A percentile compares a stretch with the other conserved stretches of the same genome.
These are phyloP conservation scores for Mesitornis unicolor DNA, from an alignment of 2,113 vertebrate species.

Conservation along the genomic window DNA sequence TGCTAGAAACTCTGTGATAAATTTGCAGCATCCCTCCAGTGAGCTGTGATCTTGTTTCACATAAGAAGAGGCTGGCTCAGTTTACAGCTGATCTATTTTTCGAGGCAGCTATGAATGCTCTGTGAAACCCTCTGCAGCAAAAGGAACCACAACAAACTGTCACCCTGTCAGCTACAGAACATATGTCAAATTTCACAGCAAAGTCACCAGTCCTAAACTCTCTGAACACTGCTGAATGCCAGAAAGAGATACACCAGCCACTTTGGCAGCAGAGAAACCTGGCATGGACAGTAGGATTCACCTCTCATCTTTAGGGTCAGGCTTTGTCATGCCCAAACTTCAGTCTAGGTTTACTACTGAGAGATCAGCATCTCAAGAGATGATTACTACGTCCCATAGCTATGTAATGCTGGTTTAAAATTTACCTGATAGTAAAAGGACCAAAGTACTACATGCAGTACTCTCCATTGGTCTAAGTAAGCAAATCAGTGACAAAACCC, in stretches of 20 bases:
- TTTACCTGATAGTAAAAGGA: background rate
- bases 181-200: background rate
- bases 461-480: background rate
- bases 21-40: background rate
- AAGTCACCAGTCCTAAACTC: background rate
- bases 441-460: background rate
- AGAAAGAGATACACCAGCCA: background rate
- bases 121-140: background rate
- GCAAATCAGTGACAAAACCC: background rate
- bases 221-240: background rate
- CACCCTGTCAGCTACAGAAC: background rate
- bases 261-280: background rate
- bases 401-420: too few relatives aligned
- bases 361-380: background rate
- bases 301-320: background rate
- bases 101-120: background rate
- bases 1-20: background rate
- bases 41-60: background rate
- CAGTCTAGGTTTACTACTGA: fast-evolving
- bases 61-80: background rate
- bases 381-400: background rate
- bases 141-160: background rate
- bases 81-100: background rate
- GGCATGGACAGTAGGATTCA: background rate
- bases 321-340: background rate